A percentile compares a stretch with the other conserved stretches of the same genome.
phyloP scores from a whole-genome alignment of 2,113 vertebrate genomes.

The Erythrocercus mccallii region DNA sequence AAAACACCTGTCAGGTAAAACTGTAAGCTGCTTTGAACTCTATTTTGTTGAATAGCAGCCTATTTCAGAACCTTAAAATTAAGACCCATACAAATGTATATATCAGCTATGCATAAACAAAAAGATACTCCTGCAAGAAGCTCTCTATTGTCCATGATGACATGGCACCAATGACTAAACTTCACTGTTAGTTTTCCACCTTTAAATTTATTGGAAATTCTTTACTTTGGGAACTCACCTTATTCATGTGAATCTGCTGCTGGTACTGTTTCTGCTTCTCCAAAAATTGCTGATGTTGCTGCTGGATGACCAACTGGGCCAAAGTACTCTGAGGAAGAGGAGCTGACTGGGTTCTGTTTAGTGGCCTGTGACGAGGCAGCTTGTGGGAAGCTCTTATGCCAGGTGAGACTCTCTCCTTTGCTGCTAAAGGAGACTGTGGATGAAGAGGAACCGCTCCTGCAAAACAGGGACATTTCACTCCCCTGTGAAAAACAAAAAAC shows the following conservation, averaged over 20 bases:
- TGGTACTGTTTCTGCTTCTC: slow-evolving; percentile 98
- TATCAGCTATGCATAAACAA: neutral
- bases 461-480: slow-evolving; percentile 63
- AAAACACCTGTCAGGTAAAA: neutral
- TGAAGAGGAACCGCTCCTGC: slow-evolving; percentile 83
- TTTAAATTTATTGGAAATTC: neutral
- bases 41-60: neutral
- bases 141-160: neutral
- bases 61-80: neutral
- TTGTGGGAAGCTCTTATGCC: slow-evolving; percentile 83
- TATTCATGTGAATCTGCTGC: slow-evolving; percentile 96
- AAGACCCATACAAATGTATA: neutral
- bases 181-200: neutral
- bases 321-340: slow-evolving; percentile 94
- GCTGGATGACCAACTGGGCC: slow-evolving; percentile 96
- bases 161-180: neutral
- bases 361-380: slow-evolving; percentile 90
- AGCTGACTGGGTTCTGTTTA: slow-evolving; percentile 95
- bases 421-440: slow-evolving; percentile 87
- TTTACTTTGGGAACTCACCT: slow-evolving; percentile 76
- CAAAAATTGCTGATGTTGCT: slow-evolving; percentile 97
- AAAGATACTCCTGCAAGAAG: neutral
- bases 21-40: neutral
- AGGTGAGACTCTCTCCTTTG: slow-evolving; percentile 85
- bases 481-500: neutral